Base-by-base conservation (phyloP, 2,113 vertebrate species). In the Piliocolobus tephrosceles region DNA sequence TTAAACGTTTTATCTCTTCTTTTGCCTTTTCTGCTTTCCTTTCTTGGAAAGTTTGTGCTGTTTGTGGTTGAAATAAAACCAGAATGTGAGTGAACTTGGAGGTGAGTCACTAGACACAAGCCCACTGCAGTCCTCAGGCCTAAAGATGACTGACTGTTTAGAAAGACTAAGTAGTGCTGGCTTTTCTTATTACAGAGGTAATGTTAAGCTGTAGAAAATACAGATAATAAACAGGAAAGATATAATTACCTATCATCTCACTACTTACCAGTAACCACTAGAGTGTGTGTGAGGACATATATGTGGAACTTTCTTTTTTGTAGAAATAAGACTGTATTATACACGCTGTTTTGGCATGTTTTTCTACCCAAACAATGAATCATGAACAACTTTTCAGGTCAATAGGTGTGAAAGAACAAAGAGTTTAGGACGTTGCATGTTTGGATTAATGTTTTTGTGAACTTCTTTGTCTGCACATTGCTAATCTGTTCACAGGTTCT, bases 121-220 rank as follows among this genome's bases (percentile, higher is more conserved):
- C 9, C 22, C 22, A 6, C 10, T 10, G 25, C 9, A 6, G 66
- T 55, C 45, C 30, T 88, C 13, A 7, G 70, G 57, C 47, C 45
- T 22, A 35, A 30, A 84, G 84, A 22, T 1, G 1, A 18, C 6
- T 0, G 43, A 11, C 38, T 6, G 1, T 11, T 52, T 30, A 20
- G 58, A 18, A 58, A 68, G 86, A 22, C 14, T 0, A 3, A 61
- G 50, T 11, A 23, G 13, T 27, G 22, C 5, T 8, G 52, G 89
- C 66, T 45, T 70, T 76, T 25, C 30, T 82, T 68, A 16, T 68
- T 10, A 23, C 16, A 50, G 22, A 23, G 8, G 27, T 43, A 2
- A 40, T 4, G 17, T 64, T 20, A 1, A 22, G 30, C 16, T 75
- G 11, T 14, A 23, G 85, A 14, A 66, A 66, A 47, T 52, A 8